Conservation (phyloP, 1,140 invertebrate genomes). For the Pygmarrhopalites habei region DNA sequence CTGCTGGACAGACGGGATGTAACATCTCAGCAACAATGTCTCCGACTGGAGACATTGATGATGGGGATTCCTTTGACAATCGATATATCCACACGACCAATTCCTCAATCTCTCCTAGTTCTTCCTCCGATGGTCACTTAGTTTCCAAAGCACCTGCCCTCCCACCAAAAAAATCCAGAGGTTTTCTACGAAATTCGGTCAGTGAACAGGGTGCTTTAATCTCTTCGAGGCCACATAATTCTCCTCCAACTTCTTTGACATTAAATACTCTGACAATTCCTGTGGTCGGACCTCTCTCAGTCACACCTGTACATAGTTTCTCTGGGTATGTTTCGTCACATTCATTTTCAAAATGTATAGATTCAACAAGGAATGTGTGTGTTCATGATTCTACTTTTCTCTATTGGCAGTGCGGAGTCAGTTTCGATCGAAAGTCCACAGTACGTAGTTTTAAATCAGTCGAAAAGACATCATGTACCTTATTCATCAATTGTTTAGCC, state of each 20-base stretch:
- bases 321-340: constrained; percentile 13
- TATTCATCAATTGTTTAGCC: too few species aligned
- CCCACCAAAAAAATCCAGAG: constrained; percentile 60
- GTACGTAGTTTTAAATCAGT: too few species aligned
- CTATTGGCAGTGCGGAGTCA: not conserved
- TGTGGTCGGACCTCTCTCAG: constrained; percentile 16
- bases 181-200: constrained; percentile 31
- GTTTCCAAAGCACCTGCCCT: constrained; percentile 55
- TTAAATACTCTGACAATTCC: not conserved
- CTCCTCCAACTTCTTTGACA: constrained; percentile 33
- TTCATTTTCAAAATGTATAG: not conserved
- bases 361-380: constrained; percentile 34
- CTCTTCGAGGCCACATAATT: constrained; percentile 33
- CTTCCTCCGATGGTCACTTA: not conserved
- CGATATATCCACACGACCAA: not conserved
- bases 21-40: too few species aligned
- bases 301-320: constrained; percentile 15
- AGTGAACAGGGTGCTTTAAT: constrained; percentile 30
- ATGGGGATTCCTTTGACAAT: not conserved
- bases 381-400: too few species aligned
- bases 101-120: not conserved
- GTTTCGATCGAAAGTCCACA: constrained; percentile 22
- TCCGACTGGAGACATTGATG: too few species aligned
- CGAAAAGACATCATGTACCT: too few species aligned
- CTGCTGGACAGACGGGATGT: not conserved